Conservation (phyloP, 2,113 vertebrate genomes). For the Benitochromis conjunctus region DNA sequence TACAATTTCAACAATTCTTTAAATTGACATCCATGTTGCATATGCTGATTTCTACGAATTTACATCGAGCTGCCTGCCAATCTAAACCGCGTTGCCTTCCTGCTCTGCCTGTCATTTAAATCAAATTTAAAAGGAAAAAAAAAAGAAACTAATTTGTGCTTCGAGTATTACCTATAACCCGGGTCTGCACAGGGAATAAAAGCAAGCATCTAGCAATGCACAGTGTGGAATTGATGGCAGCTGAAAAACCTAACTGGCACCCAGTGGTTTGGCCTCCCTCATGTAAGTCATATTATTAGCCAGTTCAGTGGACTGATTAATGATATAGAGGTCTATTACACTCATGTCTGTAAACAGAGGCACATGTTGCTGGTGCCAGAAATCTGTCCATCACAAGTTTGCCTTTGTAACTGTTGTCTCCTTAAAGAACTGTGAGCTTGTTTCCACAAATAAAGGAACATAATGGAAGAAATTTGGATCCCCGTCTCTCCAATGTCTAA, state of each 20-base stretch:
- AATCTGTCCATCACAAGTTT: constrained; percentile 58
- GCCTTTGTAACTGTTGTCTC: background rate
- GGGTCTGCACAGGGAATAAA: background rate
- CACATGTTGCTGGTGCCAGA: constrained; percentile 36
- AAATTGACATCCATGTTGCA: background rate
- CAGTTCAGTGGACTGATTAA: constrained; percentile 69
- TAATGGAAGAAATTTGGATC: background rate
- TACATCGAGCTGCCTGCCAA: background rate
- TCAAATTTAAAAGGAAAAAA: background rate
- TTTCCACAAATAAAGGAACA: background rate
- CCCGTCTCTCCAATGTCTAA: background rate
- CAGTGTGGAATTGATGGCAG: constrained; percentile 38
- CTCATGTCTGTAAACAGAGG: constrained; percentile 67
- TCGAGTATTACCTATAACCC: background rate
- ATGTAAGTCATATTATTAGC: constrained; percentile 69
- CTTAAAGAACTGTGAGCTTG: background rate
- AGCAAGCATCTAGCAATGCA: constrained; percentile 4
- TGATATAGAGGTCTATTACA: constrained; percentile 65
- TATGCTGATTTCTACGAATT: background rate
- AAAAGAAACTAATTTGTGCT: background rate
- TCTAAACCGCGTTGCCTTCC: background rate
- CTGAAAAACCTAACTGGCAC: constrained; percentile 5
- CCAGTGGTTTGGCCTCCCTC: constrained; percentile 44
- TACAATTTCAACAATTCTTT: background rate
- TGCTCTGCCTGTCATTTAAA: background rate